These are phyloP conservation scores for Hipposideros armiger DNA, from an alignment of 2,113 vertebrate species.

Conservation along the genomic window DNA sequence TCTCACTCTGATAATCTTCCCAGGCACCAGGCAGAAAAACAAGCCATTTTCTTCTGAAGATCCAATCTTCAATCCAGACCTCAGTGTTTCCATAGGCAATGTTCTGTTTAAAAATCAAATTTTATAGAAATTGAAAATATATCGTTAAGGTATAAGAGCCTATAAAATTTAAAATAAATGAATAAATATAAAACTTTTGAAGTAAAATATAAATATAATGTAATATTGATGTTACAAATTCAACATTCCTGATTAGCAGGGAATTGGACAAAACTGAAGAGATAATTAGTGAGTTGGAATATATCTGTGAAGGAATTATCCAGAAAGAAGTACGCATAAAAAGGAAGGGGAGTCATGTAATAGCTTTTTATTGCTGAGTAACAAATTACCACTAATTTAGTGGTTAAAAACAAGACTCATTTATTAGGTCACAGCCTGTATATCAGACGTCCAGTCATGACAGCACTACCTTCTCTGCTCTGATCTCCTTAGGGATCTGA, in stretches of 20 bases:
- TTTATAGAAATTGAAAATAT: background rate
- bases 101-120: background rate
- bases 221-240: background rate
- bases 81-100: background rate
- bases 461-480: background rate
- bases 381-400: background rate
- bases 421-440: background rate
- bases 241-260: background rate
- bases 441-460: background rate
- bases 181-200: background rate
- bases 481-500: background rate
- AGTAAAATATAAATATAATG: background rate
- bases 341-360: background rate
- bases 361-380: background rate
- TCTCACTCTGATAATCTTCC: background rate
- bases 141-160: background rate
- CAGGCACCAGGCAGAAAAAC: background rate
- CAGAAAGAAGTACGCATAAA: background rate
- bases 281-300: background rate
- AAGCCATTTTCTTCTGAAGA: background rate
- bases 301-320: background rate
- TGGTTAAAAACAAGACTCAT: background rate
- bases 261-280: background rate
- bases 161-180: background rate
- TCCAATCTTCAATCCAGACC: background rate